Percentiles rank a stretch among this genome's conserved stretches.
phyloP scores from a whole-genome alignment of 2,888 invertebrate genomes.

The Nymphalis polychloros region DNA sequence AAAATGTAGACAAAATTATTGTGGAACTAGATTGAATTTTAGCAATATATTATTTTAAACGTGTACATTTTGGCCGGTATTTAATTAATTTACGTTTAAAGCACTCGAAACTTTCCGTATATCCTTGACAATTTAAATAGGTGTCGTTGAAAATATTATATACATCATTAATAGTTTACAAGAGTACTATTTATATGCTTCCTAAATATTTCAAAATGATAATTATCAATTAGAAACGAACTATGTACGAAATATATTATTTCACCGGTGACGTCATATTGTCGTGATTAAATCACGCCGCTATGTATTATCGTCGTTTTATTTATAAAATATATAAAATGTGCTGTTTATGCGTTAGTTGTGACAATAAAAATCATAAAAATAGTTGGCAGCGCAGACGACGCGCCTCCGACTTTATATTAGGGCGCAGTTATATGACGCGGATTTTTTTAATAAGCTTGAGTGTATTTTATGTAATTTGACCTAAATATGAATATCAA shows the following conservation, averaged over 20 bases:
- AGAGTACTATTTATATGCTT: background rate
- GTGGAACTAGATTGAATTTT: background rate
- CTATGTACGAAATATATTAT: constrained; percentile 4
- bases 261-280: constrained; percentile 26
- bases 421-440: constrained; percentile 23
- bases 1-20: background rate
- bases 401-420: constrained; percentile 31
- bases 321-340: constrained; percentile 45
- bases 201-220: background rate
- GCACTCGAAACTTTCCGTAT: background rate
- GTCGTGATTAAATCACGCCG: constrained; percentile 26
- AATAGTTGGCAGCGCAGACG: constrained; percentile 62
- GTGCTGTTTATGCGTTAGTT: constrained; percentile 53
- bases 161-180: background rate
- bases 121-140: background rate
- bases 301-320: constrained; percentile 22
- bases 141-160: background rate
- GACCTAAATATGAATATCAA: constrained; percentile 3
- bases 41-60: background rate
- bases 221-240: constrained; percentile 11
- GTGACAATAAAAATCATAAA: constrained; percentile 59
- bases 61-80: background rate
- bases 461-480: constrained; percentile 9
- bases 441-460: constrained; percentile 6
- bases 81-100: constrained; percentile 2